These are phyloP conservation scores for Drosophila neonasuta DNA, from an alignment of 2,888 invertebrate species.

Conservation along the genomic window DNA sequence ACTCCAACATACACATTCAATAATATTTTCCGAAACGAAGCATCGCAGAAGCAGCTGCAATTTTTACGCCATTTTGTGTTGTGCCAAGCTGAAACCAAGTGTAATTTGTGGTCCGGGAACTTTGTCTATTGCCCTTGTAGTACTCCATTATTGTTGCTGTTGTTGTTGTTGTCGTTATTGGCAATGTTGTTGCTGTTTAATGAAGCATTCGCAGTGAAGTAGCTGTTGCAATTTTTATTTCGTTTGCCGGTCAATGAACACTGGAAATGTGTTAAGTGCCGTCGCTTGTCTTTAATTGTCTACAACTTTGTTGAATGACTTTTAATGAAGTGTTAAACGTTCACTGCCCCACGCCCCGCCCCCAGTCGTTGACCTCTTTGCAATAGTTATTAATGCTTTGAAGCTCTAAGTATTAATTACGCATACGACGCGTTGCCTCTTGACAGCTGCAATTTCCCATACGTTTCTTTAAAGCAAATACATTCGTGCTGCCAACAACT, in stretches of 20 bases:
- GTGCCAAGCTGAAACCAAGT: constrained; percentile 60
- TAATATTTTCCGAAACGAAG: constrained; percentile 55
- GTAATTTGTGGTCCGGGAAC: constrained; percentile 74
- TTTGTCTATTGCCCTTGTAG: constrained; percentile 69
- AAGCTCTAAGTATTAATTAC: constrained; percentile 36
- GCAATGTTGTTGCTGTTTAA: constrained; percentile 62
- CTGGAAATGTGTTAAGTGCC: constrained; percentile 75
- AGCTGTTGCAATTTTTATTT: constrained; percentile 75
- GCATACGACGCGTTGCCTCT: constrained; percentile 18
- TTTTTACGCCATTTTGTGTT: constrained; percentile 71
- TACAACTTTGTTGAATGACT: constrained; percentile 69
- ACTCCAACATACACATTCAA: constrained; percentile 51
- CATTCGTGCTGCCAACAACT: neutral
- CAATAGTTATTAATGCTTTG: constrained; percentile 5
- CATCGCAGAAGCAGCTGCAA: constrained; percentile 69
- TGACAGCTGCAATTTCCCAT: constrained; percentile 39
- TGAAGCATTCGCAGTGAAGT: constrained; percentile 75
- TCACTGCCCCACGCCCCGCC: constrained; percentile 8
- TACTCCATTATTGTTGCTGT: constrained; percentile 28
- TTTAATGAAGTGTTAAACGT: constrained; percentile 70
- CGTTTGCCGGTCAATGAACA: constrained; percentile 77
- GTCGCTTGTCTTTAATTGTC: constrained; percentile 73
- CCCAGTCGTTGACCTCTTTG: neutral
- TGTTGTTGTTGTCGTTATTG: constrained; percentile 31
- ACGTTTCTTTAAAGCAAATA: neutral